Evolutionary conservation across 2,888 invertebrate genomes (phyloP), one percentile per base, ranked within the genome.

Genomic region (Acanthococcus lagerstroemiae): DNA sequence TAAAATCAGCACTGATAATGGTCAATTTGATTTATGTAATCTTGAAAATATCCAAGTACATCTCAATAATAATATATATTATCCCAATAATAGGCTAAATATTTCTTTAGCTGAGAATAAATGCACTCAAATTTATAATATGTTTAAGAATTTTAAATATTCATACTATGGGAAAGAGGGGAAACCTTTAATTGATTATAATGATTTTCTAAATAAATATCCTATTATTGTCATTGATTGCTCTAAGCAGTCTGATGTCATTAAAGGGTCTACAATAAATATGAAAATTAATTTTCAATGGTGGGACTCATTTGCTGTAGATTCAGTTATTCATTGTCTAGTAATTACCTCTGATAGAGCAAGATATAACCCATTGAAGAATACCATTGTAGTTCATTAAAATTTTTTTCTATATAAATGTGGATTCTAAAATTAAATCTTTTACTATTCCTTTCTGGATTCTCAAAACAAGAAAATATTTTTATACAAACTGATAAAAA

Each of bases 101-200:
- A 9, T 61, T 30, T 21, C 17, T 3, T 12, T 19, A 2, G 7
- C 24, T 24, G 54, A 65, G 22, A 65, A 65, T 44, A 65, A 55
- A 44, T 25, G 65, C 25, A 7, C 37, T 44, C 25, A 22, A 55
- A 37, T 65, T 54, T 65, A 65, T 44, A 24, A 65, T 6, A 65
- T 65, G 65, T 65, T 54, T 44, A 55, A 65, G 44, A 54, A 65
- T 45, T 44, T 54, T 17, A 65, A 55, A 61, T 46, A n/a, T 46
- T 50, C 52, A 9, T 54, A 65, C 21, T 65, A 65, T 44, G 55
- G 55, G 26, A 55, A 65, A 44, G 44, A 55, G 3, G 55, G 65
- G 44, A 65, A 65, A 54, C 54, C 65, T 50, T 25, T 65, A 24
- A 7, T 54, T 54, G 65, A 65, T 55, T 65, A 65, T 24, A 55